Evolutionary conservation across 2,888 invertebrate genomes (phyloP).

Genomic region (Drosophila imparisetae): DNA sequence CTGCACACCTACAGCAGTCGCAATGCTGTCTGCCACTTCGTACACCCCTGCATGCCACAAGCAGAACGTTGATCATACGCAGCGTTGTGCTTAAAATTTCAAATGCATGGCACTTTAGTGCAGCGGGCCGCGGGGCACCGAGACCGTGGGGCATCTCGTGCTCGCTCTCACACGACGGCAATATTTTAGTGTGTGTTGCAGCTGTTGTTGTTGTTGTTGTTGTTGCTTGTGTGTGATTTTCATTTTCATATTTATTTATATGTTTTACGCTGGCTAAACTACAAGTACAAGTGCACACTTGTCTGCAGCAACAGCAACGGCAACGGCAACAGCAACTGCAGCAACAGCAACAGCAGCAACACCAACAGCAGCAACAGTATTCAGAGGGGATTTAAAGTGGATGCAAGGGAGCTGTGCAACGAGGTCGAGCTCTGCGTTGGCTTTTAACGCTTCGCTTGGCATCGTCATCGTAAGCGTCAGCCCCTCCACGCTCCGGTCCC

Average conservation of each 20-base stretch:
- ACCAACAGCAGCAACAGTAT: not conserved
- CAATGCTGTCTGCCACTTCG: conserved; percentile 3
- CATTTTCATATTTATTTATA: conserved; percentile 77
- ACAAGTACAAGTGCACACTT: conserved; percentile 76
- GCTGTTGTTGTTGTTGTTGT: conserved; percentile 25
- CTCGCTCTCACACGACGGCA: conserved; percentile 43
- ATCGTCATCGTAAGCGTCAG: conserved; percentile 19
- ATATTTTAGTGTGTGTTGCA: conserved; percentile 50
- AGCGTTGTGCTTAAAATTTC: conserved; percentile 76
- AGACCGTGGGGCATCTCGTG: conserved; percentile 21
- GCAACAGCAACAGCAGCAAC: not conserved
- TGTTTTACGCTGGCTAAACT: conserved; percentile 77
- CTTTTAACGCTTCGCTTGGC: conserved; percentile 66
- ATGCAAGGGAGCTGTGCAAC: conserved; percentile 29
- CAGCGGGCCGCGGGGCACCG: conserved; percentile 24
- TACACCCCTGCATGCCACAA: conserved; percentile 15
- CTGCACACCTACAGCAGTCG: conserved; percentile 11
- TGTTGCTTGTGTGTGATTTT: conserved; percentile 55
- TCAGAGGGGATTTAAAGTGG: conserved; percentile 13
- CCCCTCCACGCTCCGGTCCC: not conserved
- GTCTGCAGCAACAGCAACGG: conserved; percentile 51
- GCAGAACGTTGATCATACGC: conserved; percentile 75
- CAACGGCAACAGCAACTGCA: not conserved
- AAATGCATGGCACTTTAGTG: conserved; percentile 73
- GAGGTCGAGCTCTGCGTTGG: conserved; percentile 59